Conservation (phyloP, 2,113 vertebrate genomes). For the Orcinus orca region DNA sequence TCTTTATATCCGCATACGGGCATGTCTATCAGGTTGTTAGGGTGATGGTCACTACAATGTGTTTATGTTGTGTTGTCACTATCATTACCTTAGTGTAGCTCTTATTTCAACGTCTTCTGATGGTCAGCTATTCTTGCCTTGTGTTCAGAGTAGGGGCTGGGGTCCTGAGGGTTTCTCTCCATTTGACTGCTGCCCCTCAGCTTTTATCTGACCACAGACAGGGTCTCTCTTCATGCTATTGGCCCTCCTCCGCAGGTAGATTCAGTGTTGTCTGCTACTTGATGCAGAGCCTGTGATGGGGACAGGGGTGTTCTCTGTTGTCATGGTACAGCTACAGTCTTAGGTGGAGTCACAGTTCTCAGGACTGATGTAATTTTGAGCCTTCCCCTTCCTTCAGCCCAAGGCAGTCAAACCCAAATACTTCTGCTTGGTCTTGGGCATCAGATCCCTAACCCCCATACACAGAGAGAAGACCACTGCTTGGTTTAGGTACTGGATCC, state of each 20-base stretch:
- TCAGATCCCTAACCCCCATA: neutral
- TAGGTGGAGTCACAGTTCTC: too few species aligned
- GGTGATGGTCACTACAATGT: accelerated
- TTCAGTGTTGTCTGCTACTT: neutral
- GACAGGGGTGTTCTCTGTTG: neutral
- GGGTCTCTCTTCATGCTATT: accelerated
- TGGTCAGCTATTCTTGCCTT: neutral
- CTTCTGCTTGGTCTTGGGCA: neutral
- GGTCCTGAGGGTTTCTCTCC: neutral
- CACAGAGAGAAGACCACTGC: neutral
- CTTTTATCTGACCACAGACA: neutral
- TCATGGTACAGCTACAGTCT: neutral
- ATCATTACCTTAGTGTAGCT: neutral
- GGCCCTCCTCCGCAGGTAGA: accelerated
- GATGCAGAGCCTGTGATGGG: neutral
- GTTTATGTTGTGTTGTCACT: neutral
- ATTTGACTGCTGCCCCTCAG: neutral
- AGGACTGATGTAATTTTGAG: neutral
- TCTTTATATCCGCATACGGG: neutral
- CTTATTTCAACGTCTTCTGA: accelerated
- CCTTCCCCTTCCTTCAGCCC: neutral
- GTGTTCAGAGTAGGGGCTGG: neutral
- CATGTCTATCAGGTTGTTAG: neutral
- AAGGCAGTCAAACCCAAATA: too few species aligned
- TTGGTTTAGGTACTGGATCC: neutral